Percentiles rank a stretch among this genome's conserved stretches.
Evolutionary conservation across 2,113 vertebrate species (phyloP).

Genomic region (Vimba vimba): DNA sequence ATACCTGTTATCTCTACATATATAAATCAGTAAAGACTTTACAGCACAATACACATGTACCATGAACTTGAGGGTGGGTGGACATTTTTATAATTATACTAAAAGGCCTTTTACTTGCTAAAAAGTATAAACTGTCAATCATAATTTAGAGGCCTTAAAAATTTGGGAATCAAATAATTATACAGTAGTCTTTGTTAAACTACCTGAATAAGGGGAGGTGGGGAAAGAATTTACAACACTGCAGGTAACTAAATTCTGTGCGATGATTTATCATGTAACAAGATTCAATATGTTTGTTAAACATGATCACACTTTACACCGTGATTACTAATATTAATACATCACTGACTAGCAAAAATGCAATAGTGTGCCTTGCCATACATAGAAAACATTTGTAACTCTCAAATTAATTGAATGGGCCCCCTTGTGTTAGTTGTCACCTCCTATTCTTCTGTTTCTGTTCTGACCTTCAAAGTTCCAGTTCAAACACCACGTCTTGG

Average conservation of each 20-base stretch:
- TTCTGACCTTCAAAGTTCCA: constrained; percentile 10
- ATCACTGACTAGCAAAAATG: neutral
- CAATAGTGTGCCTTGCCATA: neutral
- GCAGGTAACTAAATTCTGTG: neutral
- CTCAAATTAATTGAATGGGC: constrained; percentile 18
- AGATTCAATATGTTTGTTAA: neutral
- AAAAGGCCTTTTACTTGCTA: neutral
- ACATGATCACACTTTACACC: neutral
- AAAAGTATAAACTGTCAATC: neutral
- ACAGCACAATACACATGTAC: neutral
- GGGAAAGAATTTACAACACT: neutral
- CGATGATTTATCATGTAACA: neutral
- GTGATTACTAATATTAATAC: neutral
- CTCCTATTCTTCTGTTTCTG: constrained; percentile 21
- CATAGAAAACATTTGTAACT: constrained; percentile 3
- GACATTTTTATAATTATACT: neutral
- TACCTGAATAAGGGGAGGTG: neutral
- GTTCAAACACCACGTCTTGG: constrained; percentile 43
- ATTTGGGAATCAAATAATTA: neutral
- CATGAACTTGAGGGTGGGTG: neutral
- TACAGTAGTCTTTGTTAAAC: neutral
- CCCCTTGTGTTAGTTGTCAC: constrained; percentile 15
- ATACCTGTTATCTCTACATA: too few species aligned
- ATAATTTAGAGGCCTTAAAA: neutral
- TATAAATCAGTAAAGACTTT: neutral